Percentiles rank a stretch among this genome's conserved stretches.
phyloP scores from a whole-genome alignment of 2,113 vertebrate species.

The Catagonus wagneri region DNA sequence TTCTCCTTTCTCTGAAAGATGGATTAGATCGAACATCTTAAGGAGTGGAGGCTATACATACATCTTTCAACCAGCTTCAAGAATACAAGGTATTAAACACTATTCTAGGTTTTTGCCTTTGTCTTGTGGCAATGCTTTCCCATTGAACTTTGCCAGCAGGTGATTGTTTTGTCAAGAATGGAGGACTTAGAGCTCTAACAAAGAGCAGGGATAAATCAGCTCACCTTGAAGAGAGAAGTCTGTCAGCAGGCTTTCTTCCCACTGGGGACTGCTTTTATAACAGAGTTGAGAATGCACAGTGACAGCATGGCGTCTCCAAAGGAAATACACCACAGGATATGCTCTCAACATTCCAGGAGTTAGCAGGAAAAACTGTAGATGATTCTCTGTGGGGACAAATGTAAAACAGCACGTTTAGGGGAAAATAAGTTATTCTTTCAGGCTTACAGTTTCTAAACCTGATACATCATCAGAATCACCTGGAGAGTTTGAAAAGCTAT shows the following conservation, averaged over 20 bases:
- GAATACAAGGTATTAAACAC: neutral
- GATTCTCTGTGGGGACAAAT: neutral
- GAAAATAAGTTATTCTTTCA: slow-evolving; percentile 14
- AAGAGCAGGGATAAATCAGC: neutral
- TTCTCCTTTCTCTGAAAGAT: neutral
- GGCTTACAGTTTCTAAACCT: neutral
- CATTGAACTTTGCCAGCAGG: neutral
- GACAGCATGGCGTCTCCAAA: neutral
- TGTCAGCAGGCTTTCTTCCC: neutral
- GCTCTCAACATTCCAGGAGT: neutral
- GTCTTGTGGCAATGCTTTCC: neutral
- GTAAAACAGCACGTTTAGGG: neutral
- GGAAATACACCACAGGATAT: neutral
- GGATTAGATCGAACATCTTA: neutral
- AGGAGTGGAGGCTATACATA: neutral
- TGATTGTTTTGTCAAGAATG: neutral
- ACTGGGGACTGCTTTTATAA: neutral
- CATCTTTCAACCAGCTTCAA: neutral
- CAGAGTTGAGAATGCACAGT: neutral
- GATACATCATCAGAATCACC: neutral
- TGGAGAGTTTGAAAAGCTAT: neutral
- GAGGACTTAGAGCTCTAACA: neutral
- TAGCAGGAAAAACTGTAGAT: neutral
- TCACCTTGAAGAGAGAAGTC: neutral
- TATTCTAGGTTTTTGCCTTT: neutral